Base-by-base conservation (phyloP, 2,113 vertebrate genomes). In the Notothenia coriiceps region DNA sequence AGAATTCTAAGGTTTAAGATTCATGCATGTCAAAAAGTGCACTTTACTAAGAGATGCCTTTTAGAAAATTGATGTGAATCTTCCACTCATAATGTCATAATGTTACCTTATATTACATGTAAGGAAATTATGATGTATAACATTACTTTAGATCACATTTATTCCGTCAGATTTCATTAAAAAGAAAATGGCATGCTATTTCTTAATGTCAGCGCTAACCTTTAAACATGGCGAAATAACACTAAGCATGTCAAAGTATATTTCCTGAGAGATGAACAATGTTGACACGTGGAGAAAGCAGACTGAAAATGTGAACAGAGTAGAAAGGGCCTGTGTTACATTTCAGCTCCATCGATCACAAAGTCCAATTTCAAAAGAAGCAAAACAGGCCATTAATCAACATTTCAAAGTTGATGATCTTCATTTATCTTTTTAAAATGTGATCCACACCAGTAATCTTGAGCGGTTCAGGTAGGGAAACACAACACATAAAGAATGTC, bases 1-100 rank as follows among this genome's bases (percentile, higher is more conserved):
- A 86, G 64, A 43, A 74, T 59, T 59, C 6, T 6, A 43, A 52
- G 63, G 60, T 83, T 82, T 80, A 61, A 66, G 66, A 78, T 62
- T 50, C 10, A 52, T 50, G 44, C 46, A 62, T 74, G 77, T 72
- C 70, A 66, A 67, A 66, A 55, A 75, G 54, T 66, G 6, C 61
- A 55, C 17, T 69, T 82, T 22, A 47, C 22, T 51, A 12, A 67
- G 22, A 1, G 2, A 47, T 62, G 22, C 11, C n/a, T 11, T 57
- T 64, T 59, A 5, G 49, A 40, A 74, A 82, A 69, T 15, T 12
- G 20, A 12, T 66, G 3, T 25, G 13, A 65, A 17, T 55, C 44
- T 63, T 57, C 33, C 6, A 40, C 44, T 68, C 6, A 18, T 4
- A 49, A n/a, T 61, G 13, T 82, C 15, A 64, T 15, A 50, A 35